Conservation (phyloP, 2,797 vertebrate genomes). For the Arrhamphus sclerolepis region DNA sequence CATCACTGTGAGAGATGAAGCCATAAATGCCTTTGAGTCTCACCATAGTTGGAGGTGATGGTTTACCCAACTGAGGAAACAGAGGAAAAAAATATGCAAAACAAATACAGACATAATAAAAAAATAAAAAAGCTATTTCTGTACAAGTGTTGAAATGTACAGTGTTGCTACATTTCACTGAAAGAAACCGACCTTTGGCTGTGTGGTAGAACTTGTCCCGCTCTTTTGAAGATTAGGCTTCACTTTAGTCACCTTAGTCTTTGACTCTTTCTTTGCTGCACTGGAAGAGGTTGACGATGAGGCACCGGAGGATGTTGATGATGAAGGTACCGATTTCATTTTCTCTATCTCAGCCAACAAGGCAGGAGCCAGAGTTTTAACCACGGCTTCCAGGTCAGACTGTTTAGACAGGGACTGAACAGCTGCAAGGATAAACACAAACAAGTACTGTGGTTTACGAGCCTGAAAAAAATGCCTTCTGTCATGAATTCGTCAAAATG, state of each 20-base stretch:
- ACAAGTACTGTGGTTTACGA: not conserved
- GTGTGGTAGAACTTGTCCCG: not conserved
- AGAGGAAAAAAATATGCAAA: not conserved
- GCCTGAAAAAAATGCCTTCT: not conserved
- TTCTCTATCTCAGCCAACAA: slow-evolving; percentile 83
- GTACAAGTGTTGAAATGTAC: too few species aligned
- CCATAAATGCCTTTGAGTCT: slow-evolving; percentile 6
- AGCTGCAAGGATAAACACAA: slow-evolving; percentile 32
- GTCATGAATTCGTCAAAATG: too few species aligned
- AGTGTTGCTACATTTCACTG: too few species aligned
- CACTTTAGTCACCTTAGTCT: not conserved
- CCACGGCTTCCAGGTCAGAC: slow-evolving; percentile 78
- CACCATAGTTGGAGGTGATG: slow-evolving; percentile 33
- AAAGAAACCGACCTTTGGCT: slow-evolving; percentile 15
- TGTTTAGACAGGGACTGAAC: slow-evolving; percentile 57
- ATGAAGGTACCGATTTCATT: slow-evolving; percentile 70
- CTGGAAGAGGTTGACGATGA: slow-evolving; percentile 21
- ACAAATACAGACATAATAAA: not conserved
- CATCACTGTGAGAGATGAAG: slow-evolving; percentile 65
- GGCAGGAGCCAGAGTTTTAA: slow-evolving; percentile 80
- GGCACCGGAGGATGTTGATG: slow-evolving; percentile 14
- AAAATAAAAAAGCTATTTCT: too few species aligned
- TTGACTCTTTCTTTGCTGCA: not conserved
- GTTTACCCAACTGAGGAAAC: slow-evolving; percentile 14
- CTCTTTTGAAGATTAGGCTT: slow-evolving; percentile 4